Percentiles rank a stretch among this genome's conserved stretches.
Evolutionary conservation across 2,888 invertebrate species (phyloP).

Genomic region (Yponomeuta evonymella): DNA sequence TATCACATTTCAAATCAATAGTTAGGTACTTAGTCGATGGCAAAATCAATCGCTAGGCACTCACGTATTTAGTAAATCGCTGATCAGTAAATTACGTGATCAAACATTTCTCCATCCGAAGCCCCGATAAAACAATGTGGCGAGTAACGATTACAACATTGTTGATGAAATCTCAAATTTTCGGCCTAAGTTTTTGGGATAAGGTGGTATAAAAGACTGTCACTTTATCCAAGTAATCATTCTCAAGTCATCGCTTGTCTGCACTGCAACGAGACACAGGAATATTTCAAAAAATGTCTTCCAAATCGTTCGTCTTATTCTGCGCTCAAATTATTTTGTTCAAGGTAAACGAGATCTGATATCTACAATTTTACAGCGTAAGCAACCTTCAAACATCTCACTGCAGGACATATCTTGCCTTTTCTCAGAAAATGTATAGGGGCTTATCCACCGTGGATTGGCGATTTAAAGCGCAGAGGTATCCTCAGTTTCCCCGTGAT

Average conservation of each 20-base stretch:
- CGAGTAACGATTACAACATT: too few species aligned
- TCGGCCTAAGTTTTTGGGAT: too few species aligned
- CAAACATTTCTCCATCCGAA: too few species aligned
- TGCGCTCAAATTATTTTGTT: constrained; percentile 13
- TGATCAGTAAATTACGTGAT: too few species aligned
- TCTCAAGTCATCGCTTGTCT: not conserved
- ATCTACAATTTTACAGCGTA: not conserved
- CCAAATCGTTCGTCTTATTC: constrained; percentile 14
- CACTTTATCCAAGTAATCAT: not conserved
- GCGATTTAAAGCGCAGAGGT: too few species aligned
- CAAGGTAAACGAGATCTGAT: constrained; percentile 7
- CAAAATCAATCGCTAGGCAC: too few species aligned
- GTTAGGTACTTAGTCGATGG: too few species aligned
- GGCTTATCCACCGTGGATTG: not conserved
- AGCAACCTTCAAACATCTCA: not conserved
- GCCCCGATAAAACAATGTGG: too few species aligned
- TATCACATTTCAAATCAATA: too few species aligned
- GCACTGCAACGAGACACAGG: not conserved
- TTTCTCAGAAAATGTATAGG: not conserved
- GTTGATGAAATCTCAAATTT: too few species aligned
- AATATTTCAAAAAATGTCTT: constrained; percentile 16
- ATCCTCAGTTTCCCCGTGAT: not conserved
- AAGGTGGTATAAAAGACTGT: too few species aligned
- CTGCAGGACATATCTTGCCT: not conserved
- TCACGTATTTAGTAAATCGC: too few species aligned